phyloP scores from a whole-genome alignment of 1,140 invertebrate genomes.

The Hycleus phaleratus region DNA sequence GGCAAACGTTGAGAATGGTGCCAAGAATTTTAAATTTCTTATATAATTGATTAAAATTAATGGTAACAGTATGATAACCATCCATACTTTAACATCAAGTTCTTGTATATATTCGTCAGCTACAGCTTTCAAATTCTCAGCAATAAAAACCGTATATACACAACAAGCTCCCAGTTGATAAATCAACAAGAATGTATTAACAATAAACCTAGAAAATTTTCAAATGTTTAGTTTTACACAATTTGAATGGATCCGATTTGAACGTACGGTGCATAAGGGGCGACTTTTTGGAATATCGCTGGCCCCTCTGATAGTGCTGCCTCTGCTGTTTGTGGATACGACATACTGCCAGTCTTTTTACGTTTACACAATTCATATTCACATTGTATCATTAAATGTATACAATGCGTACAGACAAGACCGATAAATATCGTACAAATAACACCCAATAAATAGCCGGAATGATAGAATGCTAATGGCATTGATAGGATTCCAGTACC shows the following conservation, averaged over 20 bases:
- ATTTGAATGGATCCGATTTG: no score
- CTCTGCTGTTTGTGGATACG: slow-evolving; percentile 62
- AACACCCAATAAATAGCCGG: slow-evolving; percentile 63
- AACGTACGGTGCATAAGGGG: slow-evolving; percentile 55
- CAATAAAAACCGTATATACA: slow-evolving; percentile 81
- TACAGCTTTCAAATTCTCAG: slow-evolving; percentile 60
- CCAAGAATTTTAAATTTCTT: slow-evolving; percentile 63
- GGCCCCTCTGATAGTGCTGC: slow-evolving; percentile 64
- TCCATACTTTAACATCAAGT: slow-evolving; percentile 50
- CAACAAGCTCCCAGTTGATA: slow-evolving; percentile 85
- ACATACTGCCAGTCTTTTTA: slow-evolving; percentile 57
- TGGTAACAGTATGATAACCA: slow-evolving; percentile 58
- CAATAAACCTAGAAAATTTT: slow-evolving; percentile 46
- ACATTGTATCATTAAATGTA: slow-evolving; percentile 62
- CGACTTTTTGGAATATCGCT: slow-evolving; percentile 46
- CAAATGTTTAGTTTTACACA: no score
- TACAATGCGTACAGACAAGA: slow-evolving; percentile 69
- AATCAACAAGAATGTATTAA: slow-evolving; percentile 64
- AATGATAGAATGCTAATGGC: slow-evolving; percentile 73
- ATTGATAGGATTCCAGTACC: slow-evolving; percentile 87
- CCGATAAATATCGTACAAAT: slow-evolving; percentile 63
- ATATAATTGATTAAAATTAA: slow-evolving; percentile 65
- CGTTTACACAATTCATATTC: slow-evolving; percentile 64
- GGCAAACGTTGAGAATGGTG: slow-evolving; percentile 65
- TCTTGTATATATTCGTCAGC: slow-evolving; percentile 39